phyloP scores from a whole-genome alignment of 2,113 vertebrate species.

The Tyrannus savana region DNA sequence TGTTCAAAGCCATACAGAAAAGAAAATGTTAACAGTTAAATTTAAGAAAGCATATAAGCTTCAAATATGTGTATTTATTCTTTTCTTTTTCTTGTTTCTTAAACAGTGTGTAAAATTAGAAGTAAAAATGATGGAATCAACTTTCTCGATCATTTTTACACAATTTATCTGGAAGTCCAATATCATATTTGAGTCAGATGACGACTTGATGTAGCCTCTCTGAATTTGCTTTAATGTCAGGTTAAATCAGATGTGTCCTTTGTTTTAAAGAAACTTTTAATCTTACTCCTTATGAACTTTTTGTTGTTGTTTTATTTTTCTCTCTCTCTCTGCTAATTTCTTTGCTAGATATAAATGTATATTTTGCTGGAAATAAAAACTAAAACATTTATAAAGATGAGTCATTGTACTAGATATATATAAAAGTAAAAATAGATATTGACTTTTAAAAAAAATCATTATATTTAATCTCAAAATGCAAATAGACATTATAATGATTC shows the following conservation, averaged over 20 bases:
- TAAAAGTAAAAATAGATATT: not conserved
- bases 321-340: not conserved
- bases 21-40: not conserved
- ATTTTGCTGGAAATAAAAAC: not conserved
- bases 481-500: not conserved
- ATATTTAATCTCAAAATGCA: constrained; percentile 9
- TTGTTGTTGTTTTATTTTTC: not conserved
- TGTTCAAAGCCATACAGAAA: not conserved
- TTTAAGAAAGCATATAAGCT: not conserved
- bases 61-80: not conserved
- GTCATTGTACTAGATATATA: not conserved
- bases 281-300: not conserved
- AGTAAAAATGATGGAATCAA: not conserved
- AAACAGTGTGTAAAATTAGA: not conserved
- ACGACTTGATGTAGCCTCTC: not conserved
- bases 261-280: not conserved
- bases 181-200: not conserved
- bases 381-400: not conserved
- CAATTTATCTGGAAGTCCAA: not conserved
- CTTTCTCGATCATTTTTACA: not conserved
- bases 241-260: not conserved
- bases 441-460: not conserved
- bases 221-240: not conserved
- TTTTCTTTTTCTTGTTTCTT: not conserved
- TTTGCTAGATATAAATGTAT: not conserved